Percentiles rank a stretch among this genome's conserved stretches.
These are phyloP conservation scores for Abrostola triplasia DNA, from an alignment of 2,888 invertebrate genomes.

Conservation along the genomic window DNA sequence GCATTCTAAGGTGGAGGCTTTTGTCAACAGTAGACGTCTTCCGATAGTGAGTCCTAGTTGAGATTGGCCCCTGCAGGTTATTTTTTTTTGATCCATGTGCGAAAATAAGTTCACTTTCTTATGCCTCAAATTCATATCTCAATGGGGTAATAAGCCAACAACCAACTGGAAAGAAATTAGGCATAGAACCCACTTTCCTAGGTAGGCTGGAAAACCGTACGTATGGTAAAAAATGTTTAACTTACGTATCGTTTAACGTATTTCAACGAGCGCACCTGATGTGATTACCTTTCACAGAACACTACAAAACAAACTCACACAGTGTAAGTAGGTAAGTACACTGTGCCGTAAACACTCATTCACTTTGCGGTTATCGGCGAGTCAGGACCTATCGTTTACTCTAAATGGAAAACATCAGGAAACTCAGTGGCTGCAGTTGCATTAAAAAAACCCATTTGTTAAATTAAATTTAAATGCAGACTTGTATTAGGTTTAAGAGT, in stretches of 20 bases:
- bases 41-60: too few relatives aligned
- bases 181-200: too few relatives aligned
- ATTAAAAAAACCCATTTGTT: constrained; percentile 51
- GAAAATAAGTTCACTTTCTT: too few relatives aligned
- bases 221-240: background rate
- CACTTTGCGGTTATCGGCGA: constrained; percentile 54
- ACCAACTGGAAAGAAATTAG: too few relatives aligned
- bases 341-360: constrained; percentile 36
- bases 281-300: constrained; percentile 13
- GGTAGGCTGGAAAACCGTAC: too few relatives aligned
- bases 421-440: constrained; percentile 10
- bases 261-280: constrained; percentile 2
- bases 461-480: constrained; percentile 43
- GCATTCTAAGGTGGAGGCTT: too few relatives aligned
- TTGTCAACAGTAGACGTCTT: too few relatives aligned
- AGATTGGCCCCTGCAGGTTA: too few relatives aligned
- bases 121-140: too few relatives aligned
- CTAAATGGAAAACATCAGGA: constrained; percentile 44
- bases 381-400: constrained; percentile 36
- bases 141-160: too few relatives aligned
- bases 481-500: background rate
- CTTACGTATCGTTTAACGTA: background rate
- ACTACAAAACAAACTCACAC: constrained; percentile 9
- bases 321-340: constrained; percentile 6
- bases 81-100: too few relatives aligned